A percentile compares a stretch with the other conserved stretches of the same genome.
phyloP scores from a whole-genome alignment of 2,797 vertebrate genomes.

The Phoeniculus purpureus region DNA sequence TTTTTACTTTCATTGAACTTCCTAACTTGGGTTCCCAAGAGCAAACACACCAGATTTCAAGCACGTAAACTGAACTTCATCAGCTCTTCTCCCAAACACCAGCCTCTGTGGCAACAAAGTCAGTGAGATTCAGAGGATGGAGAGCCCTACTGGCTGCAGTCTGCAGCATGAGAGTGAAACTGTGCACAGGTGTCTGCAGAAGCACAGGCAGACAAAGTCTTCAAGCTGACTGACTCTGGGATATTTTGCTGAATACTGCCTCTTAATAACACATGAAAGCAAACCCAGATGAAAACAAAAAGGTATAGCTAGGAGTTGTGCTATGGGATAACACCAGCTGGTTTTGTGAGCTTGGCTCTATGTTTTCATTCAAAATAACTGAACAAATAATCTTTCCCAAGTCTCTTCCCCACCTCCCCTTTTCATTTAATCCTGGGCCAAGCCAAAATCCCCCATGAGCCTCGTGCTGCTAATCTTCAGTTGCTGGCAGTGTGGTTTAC shows the following conservation, averaged over 20 bases:
- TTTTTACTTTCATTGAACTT: constrained; percentile 15
- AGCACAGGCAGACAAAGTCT: not conserved
- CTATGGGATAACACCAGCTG: not conserved
- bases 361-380: not conserved
- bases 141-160: not conserved
- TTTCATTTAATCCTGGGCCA: constrained; percentile 15
- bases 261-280: not conserved
- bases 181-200: not conserved
- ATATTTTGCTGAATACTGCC: not conserved
- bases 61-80: not conserved
- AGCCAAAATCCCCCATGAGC: not conserved
- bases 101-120: not conserved
- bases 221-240: not conserved
- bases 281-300: not conserved
- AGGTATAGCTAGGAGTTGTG: not conserved
- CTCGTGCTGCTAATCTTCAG: not conserved
- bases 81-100: not conserved
- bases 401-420: not conserved
- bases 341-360: not conserved
- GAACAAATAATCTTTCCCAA: not conserved
- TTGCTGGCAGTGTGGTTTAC: constrained; percentile 13
- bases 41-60: not conserved
- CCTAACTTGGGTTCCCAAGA: not conserved
- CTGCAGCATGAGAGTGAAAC: not conserved
- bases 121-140: not conserved